phyloP scores from a whole-genome alignment of 2,888 invertebrate genomes.

The Thymelicus lineola region DNA sequence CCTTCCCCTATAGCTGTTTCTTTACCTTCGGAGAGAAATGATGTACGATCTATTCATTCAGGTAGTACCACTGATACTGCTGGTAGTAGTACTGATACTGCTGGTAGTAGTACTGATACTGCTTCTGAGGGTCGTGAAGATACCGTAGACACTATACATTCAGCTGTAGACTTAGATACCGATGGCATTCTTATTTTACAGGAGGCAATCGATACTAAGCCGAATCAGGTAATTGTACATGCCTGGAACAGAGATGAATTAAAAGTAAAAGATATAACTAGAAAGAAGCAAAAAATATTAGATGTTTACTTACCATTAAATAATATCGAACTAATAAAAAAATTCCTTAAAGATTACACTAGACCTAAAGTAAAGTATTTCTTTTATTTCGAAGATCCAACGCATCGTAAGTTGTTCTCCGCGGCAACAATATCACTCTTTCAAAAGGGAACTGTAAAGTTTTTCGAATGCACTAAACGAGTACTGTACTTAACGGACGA shows the following conservation, averaged over 20 bases:
- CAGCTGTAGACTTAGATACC: conserved; percentile 12
- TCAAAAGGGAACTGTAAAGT: conserved; percentile 41
- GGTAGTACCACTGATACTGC: conserved; percentile 10
- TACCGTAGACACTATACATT: conserved; percentile 13
- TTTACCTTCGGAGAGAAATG: not conserved
- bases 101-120: too few species aligned
- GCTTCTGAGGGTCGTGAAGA: not conserved
- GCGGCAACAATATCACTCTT: conserved; percentile 39
- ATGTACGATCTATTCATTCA: not conserved
- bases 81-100: not conserved
- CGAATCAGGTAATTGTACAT: conserved; percentile 40
- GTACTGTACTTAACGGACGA: conserved; percentile 36
- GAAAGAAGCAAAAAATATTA: conserved; percentile 34
- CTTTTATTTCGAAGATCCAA: conserved; percentile 44
- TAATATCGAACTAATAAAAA: conserved; percentile 37
- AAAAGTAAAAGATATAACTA: conserved; percentile 26
- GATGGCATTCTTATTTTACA: conserved; percentile 31
- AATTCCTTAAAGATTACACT: conserved; percentile 39
- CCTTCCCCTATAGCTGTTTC: not conserved
- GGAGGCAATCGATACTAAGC: conserved; percentile 41
- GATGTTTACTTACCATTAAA: conserved; percentile 35
- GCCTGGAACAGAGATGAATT: conserved; percentile 30
- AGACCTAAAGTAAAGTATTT: conserved; percentile 38
- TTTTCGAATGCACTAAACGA: conserved; percentile 47
- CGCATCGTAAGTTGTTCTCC: conserved; percentile 36